A percentile compares a stretch with the other conserved stretches of the same genome.
Evolutionary conservation across 2,797 vertebrate genomes (phyloP).

Genomic region (Myripristis murdjan): DNA sequence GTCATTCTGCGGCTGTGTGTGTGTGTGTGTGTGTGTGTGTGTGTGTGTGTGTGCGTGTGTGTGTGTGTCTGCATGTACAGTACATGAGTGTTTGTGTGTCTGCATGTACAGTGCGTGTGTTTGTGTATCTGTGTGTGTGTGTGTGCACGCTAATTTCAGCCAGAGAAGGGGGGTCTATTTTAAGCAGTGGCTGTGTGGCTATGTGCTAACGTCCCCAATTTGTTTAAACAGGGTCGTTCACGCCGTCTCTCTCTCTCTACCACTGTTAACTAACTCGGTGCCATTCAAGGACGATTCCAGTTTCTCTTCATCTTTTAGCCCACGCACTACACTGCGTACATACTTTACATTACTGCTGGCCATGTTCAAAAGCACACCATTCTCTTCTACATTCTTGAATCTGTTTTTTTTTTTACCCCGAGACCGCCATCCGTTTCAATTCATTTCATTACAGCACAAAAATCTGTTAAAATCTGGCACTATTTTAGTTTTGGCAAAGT

Average conservation of each 20-base stretch:
- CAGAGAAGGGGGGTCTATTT: not conserved
- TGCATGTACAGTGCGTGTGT: not conserved
- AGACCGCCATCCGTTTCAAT: too few species aligned
- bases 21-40: conserved; percentile 27
- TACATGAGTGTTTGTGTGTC: conserved; percentile 21
- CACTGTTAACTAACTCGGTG: too few species aligned
- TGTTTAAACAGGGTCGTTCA: conserved; percentile 39
- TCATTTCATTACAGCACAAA: too few species aligned
- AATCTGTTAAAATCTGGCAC: too few species aligned
- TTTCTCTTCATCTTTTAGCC: too few species aligned
- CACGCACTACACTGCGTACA: too few species aligned
- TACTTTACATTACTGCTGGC: too few species aligned
- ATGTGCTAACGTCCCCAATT: conserved; percentile 44
- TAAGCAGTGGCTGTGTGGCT: conserved; percentile 13
- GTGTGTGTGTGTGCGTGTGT: conserved; percentile 9
- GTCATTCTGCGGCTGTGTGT: conserved; percentile 58
- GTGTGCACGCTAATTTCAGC: not conserved
- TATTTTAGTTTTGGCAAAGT: too few species aligned
- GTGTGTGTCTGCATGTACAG: conserved; percentile 15
- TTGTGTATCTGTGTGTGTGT: conserved; percentile 18
- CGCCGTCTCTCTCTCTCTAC: too few species aligned
- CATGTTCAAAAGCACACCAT: too few species aligned
- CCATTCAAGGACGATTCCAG: not conserved
- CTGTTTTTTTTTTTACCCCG: too few species aligned
- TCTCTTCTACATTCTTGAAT: too few species aligned